Conservation (phyloP, 2,888 invertebrate species). For the Nephrotoma guestfalica region DNA sequence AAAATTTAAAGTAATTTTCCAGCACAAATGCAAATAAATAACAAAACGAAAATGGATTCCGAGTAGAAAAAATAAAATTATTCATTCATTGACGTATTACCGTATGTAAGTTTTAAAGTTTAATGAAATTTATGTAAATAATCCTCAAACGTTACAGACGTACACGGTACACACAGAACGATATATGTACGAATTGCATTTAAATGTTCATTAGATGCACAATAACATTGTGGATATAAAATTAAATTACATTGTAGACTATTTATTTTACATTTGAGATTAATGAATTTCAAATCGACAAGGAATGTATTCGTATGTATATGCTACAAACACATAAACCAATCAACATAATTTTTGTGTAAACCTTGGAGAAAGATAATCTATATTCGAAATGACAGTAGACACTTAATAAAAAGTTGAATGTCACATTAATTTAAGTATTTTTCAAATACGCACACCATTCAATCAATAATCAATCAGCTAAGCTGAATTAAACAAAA, state of each 20-base stretch:
- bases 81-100: not conserved
- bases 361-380: not conserved
- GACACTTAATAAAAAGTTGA: not conserved
- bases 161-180: not conserved
- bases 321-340: not conserved
- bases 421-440: not conserved
- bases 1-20: not conserved
- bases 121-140: not conserved
- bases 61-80: not conserved
- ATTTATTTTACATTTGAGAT: not conserved
- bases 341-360: not conserved
- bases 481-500: not conserved
- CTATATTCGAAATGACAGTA: not conserved
- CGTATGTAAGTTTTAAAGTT: not conserved
- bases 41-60: not conserved
- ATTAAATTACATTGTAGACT: not conserved
- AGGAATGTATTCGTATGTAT: not conserved
- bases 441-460: not conserved
- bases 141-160: not conserved
- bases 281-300: not conserved
- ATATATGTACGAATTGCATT: not conserved
- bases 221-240: not conserved
- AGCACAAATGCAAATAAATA: not conserved
- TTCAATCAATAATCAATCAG: not conserved
- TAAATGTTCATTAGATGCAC: not conserved